Evolutionary conservation across 2,113 vertebrate species (phyloP), one percentile per base, ranked within the genome.

Genomic region (Vidua chalybeata): DNA sequence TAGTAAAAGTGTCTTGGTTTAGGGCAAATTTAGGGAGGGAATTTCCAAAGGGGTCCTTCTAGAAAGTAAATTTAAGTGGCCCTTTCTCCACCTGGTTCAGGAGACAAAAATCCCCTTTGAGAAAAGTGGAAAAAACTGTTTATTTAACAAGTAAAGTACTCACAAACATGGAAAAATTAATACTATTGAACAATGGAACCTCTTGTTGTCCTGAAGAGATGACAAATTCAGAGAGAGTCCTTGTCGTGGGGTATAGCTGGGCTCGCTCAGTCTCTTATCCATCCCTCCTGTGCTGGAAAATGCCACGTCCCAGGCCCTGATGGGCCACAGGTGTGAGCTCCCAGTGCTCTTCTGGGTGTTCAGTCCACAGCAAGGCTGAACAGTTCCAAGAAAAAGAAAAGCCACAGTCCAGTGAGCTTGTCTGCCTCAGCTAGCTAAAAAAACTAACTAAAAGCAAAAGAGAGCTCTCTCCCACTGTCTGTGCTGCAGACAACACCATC

Each of bases 261-360:
- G 41, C 24, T 74, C 0, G 0, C 31, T 74, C 39, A 21, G 23
- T n/a, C 39, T 56, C 52, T 20, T 8, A 6, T 20, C 30, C 2
- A 8, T 28, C 31, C 24, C 31, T 28, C 13, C 3, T 12, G 31
- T 1, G 1, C 24, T 45, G 31, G 41, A 46, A 35, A 6, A 28
- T 22, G 41, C 18, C 10, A 0, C 1, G 1, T 20, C 22, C 51
- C 0, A 0, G 13, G 31, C 23, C 39, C 24, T 1, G 5, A 14
- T 16, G 52, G 39, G 23, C 13, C 31, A n/a, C 41, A 35, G 71
- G 18, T 0, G 3, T 28, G 31, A 74, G 24, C 31, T 45, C 31
- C 7, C 0, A 1, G 52, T 22, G 18, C 2, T 35, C 20, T 15
- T 12, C 13, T 45, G 54, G 31, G 6, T 11, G 35, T 58, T 45